phyloP scores from a whole-genome alignment of 2,113 vertebrate genomes.

The Takifugu bimaculatus region DNA sequence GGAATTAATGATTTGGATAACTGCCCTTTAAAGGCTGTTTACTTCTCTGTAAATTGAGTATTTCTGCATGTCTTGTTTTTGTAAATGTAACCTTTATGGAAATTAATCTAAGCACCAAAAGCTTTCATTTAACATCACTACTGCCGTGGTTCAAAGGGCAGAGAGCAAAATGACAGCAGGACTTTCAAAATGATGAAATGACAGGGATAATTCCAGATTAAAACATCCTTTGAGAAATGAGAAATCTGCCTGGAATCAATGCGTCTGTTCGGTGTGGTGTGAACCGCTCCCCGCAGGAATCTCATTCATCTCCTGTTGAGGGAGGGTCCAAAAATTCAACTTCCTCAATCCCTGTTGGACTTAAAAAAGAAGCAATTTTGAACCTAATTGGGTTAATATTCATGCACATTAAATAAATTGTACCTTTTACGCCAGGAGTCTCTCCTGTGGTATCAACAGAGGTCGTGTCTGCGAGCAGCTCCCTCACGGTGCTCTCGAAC shows the following conservation, averaged over 20 bases:
- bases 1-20: slow-evolving; percentile 85
- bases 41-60: slow-evolving; percentile 81
- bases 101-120: slow-evolving; percentile 78
- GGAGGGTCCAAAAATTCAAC: too few species aligned
- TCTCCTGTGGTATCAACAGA: slow-evolving; percentile 71
- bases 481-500: slow-evolving; percentile 81
- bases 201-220: slow-evolving; percentile 41
- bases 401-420: neutral
- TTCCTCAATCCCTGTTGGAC: too few species aligned
- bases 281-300: neutral
- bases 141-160: slow-evolving; percentile 63
- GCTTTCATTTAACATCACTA: slow-evolving; percentile 70
- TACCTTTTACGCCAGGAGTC: slow-evolving; percentile 81
- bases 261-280: slow-evolving; percentile 3
- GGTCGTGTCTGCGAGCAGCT: slow-evolving; percentile 76
- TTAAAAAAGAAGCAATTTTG: too few species aligned
- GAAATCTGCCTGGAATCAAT: slow-evolving; percentile 19
- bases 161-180: slow-evolving; percentile 41
- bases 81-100: slow-evolving; percentile 82
- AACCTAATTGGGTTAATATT: neutral
- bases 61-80: slow-evolving; percentile 82
- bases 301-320: too few species aligned
- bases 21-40: slow-evolving; percentile 85
- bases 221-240: slow-evolving; percentile 42
- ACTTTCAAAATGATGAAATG: neutral